Evolutionary conservation across 2,113 vertebrate genomes (phyloP).

Genomic region (human): GRCh38 chr4:189830501-189831000

Average conservation of each 20-base stretch:
- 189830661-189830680: slow-evolving; percentile 17
- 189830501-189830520: neutral
- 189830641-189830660: neutral
- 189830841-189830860: neutral
- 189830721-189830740: neutral
- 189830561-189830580: neutral
- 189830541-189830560: neutral
- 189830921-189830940: neutral
- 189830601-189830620: neutral
- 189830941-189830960: neutral
- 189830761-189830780: neutral
- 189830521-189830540: neutral
- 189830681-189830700: neutral
- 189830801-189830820: neutral
- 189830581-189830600: neutral
- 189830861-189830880: neutral
- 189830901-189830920: neutral
- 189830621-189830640: neutral
- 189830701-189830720: neutral
- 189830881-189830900: neutral
- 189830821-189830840: neutral
- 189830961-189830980: neutral
- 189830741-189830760: neutral
- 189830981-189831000: neutral
- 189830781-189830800: neutral